These are phyloP conservation scores for Orcinus orca DNA, from an alignment of 2,113 vertebrate species.

Conservation along the genomic window DNA sequence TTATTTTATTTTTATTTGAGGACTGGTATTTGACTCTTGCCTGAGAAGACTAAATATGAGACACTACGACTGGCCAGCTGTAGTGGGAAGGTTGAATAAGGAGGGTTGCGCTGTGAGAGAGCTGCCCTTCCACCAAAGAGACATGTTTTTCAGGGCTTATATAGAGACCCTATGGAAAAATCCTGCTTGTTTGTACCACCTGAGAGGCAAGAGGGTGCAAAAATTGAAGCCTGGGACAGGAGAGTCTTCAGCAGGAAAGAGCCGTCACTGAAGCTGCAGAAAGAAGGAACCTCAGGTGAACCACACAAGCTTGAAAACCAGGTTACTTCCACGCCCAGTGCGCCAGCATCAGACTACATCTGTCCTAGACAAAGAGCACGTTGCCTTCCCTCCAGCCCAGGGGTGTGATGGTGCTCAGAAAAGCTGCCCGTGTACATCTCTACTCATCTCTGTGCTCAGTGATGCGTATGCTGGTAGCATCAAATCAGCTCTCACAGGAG, in stretches of 20 bases:
- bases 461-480: accelerated
- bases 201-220: background rate
- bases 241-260: background rate
- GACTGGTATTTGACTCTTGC: background rate
- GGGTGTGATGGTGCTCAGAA: background rate
- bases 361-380: background rate
- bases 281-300: too few species aligned
- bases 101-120: accelerated
- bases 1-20: background rate
- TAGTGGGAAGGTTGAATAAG: accelerated
- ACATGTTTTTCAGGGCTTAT: background rate
- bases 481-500: too few species aligned
- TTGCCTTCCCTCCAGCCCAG: accelerated
- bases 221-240: background rate
- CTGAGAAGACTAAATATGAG: background rate
- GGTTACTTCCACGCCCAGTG: accelerated
- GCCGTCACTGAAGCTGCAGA: accelerated
- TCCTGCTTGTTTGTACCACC: background rate
- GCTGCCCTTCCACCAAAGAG: background rate
- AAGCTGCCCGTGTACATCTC: background rate
- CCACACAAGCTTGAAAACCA: too few species aligned
- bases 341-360: accelerated
- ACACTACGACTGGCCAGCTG: accelerated
- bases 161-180: background rate
- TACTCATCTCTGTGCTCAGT: accelerated